phyloP scores from a whole-genome alignment of 2,888 invertebrate species.

The Pogonocherus hispidulus region DNA sequence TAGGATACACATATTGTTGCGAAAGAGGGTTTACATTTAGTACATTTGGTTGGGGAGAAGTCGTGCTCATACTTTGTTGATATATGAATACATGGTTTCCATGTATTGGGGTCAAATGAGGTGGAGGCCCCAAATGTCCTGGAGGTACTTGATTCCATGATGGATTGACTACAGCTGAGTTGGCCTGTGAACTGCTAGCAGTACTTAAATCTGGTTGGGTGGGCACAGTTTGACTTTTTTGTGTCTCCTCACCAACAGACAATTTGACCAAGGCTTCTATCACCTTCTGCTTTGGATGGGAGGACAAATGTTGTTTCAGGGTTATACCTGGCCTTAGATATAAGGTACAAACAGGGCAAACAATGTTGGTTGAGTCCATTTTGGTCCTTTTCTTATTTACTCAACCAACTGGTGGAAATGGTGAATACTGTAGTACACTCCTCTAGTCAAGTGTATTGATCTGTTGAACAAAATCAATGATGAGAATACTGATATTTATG shows the following conservation, averaged over 20 bases:
- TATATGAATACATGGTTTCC: conserved; percentile 71
- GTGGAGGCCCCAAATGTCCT: conserved; percentile 42
- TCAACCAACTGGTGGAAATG: conserved; percentile 37
- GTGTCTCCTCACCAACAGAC: conserved; percentile 50
- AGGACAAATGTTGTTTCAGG: conserved; percentile 84
- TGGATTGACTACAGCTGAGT: conserved; percentile 62
- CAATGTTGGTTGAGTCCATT: conserved; percentile 66
- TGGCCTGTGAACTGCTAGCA: conserved; percentile 45
- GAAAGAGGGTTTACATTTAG: conserved; percentile 69
- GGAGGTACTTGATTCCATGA: conserved; percentile 54
- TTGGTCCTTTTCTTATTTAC: conserved; percentile 36
- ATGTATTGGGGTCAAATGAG: conserved; percentile 62
- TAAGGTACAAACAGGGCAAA: conserved; percentile 88
- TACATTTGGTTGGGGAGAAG: conserved; percentile 60
- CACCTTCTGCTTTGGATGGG: conserved; percentile 90
- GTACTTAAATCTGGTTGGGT: conserved; percentile 27
- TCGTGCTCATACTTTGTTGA: conserved; percentile 72
- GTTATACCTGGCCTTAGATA: conserved; percentile 87
- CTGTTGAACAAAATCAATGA: conserved; percentile 62
- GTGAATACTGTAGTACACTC: conserved; percentile 50
- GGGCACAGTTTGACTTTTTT: conserved; percentile 40
- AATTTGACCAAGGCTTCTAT: conserved; percentile 79
- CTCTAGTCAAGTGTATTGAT: conserved; percentile 59
- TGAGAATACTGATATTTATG: conserved; percentile 38
- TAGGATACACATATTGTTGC: conserved; percentile 71